Base-by-base conservation (phyloP, 2,888 invertebrate species). In the Acronicta psi region DNA sequence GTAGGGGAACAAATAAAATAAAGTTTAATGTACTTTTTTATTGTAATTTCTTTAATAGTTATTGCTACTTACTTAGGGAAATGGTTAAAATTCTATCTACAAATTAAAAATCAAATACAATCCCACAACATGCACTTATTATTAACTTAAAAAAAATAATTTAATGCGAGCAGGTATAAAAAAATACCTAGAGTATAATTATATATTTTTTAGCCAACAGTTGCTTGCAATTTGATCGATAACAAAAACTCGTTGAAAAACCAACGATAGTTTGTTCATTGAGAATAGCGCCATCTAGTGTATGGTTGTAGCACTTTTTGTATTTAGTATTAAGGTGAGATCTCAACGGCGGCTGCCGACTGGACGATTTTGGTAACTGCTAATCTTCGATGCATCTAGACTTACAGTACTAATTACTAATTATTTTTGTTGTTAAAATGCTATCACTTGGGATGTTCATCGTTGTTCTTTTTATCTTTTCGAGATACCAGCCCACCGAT, bases 201-300 rank as follows among this genome's bases (percentile, higher is more conserved):
- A 29, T 42, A 53, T n/a, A n/a, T n/a, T 29, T 0, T 16, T 54
- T 29, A 29, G 44, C 38, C 38, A 41, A 9, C 29, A 29, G 10
- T 55, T 66, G 52, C 42, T 51, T 44, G 59, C 46, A 58, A 29
- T 36, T 45, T 45, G 8, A 31, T 29, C 25, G 25, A 23, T 17
- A 31, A n/a, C n/a, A 36, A 17, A 25, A n/a, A 25, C 7, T 8
- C 17, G 9, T 17, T 20, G 2, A 14, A 31, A 31, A 31, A n/a
- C n/a, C 13, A 1, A 4, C 13, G 2, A 25, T 2, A 10, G n/a
- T n/a, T 34, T 34, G n/a, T 34, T 34, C 2, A n/a, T 47, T 55
- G 31, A 1, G 0, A 49, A 46, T 41, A 62, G 14, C 43, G 74
- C 65, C 76, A 73, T 71, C 76, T 76, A 62, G 61, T 51, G 13